Evolutionary conservation across 1,140 invertebrate species (phyloP).

Genomic region (Cydia amplana): DNA sequence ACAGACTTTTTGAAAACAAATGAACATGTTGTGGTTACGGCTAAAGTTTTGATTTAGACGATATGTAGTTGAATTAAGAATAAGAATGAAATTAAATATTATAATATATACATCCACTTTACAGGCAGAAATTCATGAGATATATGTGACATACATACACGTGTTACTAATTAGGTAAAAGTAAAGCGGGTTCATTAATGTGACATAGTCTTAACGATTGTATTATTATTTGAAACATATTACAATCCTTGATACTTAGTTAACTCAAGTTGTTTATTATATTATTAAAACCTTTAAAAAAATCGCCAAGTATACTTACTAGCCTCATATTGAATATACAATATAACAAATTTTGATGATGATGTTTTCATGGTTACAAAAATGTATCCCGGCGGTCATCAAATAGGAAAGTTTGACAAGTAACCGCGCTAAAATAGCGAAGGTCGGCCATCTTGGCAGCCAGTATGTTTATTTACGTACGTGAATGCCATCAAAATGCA

Average conservation of each 20-base stretch:
- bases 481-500: conserved; percentile 65
- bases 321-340: background rate
- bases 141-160: too few relatives aligned
- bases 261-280: too few relatives aligned
- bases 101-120: too few relatives aligned
- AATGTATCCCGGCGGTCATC: conserved; percentile 42
- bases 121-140: too few relatives aligned
- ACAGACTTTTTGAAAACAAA: conserved; percentile 76
- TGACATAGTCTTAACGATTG: too few relatives aligned
- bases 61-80: background rate
- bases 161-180: too few relatives aligned
- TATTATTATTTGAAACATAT: too few relatives aligned
- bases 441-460: conserved; percentile 67
- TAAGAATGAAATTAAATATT: background rate
- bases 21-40: conserved; percentile 60
- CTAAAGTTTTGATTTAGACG: conserved; percentile 43
- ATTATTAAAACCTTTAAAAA: background rate
- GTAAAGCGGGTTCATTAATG: too few relatives aligned
- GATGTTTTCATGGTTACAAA: conserved; percentile 17
- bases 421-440: conserved; percentile 61
- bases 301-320: background rate
- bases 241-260: too few relatives aligned
- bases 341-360: background rate
- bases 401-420: conserved; percentile 53
- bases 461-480: conserved; percentile 68